Evolutionary conservation across 2,113 vertebrate species (phyloP).

Genomic region (Miniopterus natalensis): DNA sequence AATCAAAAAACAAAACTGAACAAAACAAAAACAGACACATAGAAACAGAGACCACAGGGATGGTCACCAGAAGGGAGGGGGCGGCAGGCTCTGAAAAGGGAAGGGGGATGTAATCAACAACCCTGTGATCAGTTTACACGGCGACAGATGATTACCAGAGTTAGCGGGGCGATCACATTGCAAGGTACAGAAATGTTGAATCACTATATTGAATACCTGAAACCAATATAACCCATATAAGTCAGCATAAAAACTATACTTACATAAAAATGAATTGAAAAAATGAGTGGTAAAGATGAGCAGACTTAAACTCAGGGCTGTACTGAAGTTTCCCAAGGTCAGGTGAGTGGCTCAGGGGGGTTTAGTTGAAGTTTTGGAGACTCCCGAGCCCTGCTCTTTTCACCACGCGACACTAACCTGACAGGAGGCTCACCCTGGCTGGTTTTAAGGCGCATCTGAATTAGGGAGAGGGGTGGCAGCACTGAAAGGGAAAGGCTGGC

Average conservation of each 20-base stretch:
- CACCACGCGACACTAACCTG: neutral
- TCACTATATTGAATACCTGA: neutral
- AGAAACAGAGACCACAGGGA: neutral
- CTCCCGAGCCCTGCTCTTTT: neutral
- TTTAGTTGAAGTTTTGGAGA: neutral
- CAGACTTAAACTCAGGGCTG: neutral
- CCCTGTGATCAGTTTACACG: neutral
- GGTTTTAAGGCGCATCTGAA: neutral
- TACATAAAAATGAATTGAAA: neutral
- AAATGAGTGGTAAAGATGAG: neutral
- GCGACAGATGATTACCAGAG: neutral
- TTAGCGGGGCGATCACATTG: neutral
- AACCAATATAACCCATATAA: neutral
- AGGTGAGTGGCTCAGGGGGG: neutral
- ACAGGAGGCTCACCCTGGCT: fast-evolving
- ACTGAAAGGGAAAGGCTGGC: neutral
- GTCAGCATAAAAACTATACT: neutral
- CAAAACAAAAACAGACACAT: neutral
- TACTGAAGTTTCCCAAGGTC: neutral
- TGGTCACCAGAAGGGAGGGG: neutral
- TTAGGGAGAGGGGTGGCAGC: neutral
- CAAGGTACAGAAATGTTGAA: neutral
- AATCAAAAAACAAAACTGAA: neutral
- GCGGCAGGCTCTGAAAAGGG: neutral
- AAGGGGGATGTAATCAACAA: neutral